Conservation (phyloP, 2,888 invertebrate genomes). For the Melanargia galathea region DNA sequence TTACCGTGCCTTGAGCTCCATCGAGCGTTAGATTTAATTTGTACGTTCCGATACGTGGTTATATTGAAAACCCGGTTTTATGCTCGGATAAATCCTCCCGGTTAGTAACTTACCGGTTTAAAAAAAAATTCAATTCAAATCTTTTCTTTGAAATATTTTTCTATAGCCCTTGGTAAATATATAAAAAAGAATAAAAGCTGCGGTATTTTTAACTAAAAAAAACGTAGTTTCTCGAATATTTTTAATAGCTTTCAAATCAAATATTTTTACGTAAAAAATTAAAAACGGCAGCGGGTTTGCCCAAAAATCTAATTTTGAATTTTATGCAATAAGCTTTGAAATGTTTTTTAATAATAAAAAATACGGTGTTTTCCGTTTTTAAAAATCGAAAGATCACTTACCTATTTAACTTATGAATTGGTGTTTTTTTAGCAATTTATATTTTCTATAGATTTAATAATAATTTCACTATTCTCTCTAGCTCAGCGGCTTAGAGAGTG, state of each 20-base stretch:
- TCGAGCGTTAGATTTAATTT: slow-evolving; percentile 36
- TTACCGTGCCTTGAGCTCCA: slow-evolving; percentile 28
- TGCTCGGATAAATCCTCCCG: slow-evolving; percentile 24
- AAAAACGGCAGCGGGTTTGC: not conserved
- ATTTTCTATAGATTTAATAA: too few relatives aligned
- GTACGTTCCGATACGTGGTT: slow-evolving; percentile 25
- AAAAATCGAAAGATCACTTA: too few relatives aligned
- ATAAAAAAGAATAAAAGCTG: not conserved
- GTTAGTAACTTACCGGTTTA: slow-evolving; percentile 14
- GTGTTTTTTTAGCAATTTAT: too few relatives aligned
- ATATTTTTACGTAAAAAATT: not conserved
- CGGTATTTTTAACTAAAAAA: not conserved
- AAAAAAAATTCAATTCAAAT: slow-evolving; percentile 1
- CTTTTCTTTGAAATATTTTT: slow-evolving; percentile 6
- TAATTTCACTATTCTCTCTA: too few relatives aligned
- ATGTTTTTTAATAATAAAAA: not conserved
- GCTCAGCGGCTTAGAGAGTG: too few relatives aligned
- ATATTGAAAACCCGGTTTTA: slow-evolving; percentile 30
- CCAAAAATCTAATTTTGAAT: not conserved
- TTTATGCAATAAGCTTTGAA: not conserved
- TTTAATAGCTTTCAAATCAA: not conserved
- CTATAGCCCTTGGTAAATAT: not conserved
- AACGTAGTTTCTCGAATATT: not conserved
- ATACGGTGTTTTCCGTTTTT: not conserved
- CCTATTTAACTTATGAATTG: too few relatives aligned